Base-by-base conservation (phyloP, 2,113 vertebrate genomes). In the Leptobrachium ailaonicum region DNA sequence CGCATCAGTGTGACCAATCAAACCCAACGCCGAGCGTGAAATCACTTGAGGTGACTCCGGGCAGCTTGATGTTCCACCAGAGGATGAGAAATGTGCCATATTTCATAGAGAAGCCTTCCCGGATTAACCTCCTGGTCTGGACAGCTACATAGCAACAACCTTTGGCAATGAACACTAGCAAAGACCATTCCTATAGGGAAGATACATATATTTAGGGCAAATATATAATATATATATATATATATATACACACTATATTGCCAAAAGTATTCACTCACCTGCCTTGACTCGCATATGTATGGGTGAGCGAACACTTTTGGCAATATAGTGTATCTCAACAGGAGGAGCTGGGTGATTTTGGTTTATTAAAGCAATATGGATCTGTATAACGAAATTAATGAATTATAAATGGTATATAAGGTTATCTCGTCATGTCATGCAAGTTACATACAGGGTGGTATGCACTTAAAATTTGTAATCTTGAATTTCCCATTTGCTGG, bases 1-100 rank as follows among this genome's bases (percentile, higher is more conserved):
- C 50, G 41, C 41, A 64, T 20, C 56, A 58, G 47, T 60, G 41
- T 53, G 50, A 77, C 54, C 66, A 58, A 77, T 69, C 66, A 69
- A 71, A 60, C 63, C 7, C 63, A 66, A 10, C 40, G 63, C 63
- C 14, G 20, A 73, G 41, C 53, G 50, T 5, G 32, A 66, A 58
- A 43, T 60, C 53, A 58, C 43, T 44, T 42, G 41, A 41, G 56
- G 66, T 54, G 75, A 69, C 64, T 6, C 4, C 9, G 50, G 4
- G 75, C 43, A 53, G 75, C 50, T 41, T 44, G 6, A 3, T 10
- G 41, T 5, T 64, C 32, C 47, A 9, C 40, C 50, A 41, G 64
- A 42, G 47, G 66, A 68, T 20, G 73, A 13, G 47, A 50, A 77
- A 54, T 20, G 75, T 58, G 74, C 50, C 75, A 43, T 32, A n/a